Conservation (phyloP, 2,113 vertebrate genomes). For the Actenoides lindsayi region DNA sequence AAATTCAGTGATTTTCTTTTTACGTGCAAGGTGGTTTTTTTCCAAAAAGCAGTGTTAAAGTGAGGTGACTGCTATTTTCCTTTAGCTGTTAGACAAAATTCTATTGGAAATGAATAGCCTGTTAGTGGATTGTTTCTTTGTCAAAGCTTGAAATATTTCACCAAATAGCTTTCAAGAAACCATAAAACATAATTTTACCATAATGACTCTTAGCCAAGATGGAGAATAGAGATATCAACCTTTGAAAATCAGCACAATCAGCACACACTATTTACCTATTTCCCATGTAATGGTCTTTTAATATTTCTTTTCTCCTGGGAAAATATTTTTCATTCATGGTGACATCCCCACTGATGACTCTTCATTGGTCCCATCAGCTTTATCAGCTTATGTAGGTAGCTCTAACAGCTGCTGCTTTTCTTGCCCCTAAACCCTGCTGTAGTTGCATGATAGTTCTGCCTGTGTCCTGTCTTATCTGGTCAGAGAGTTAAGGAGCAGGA, state of each 20-base stretch:
- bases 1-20: neutral
- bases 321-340: neutral
- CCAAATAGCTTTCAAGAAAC: constrained; percentile 3
- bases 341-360: neutral
- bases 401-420: neutral
- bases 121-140: neutral
- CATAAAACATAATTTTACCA: neutral
- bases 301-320: neutral
- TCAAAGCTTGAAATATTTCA: neutral
- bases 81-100: neutral
- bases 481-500: neutral
- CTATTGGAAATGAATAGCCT: neutral
- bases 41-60: neutral
- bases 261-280: neutral
- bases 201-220: neutral
- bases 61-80: neutral
- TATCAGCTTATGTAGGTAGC: no score
- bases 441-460: neutral
- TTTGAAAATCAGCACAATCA: neutral
- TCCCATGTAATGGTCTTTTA: neutral
- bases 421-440: neutral
- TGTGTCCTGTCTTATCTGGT: neutral
- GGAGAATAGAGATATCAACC: neutral
- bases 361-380: neutral
- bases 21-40: neutral